A percentile compares a stretch with the other conserved stretches of the same genome.
Conservation (phyloP, 1,140 invertebrate species). For the Drosophila azteca region DNA sequence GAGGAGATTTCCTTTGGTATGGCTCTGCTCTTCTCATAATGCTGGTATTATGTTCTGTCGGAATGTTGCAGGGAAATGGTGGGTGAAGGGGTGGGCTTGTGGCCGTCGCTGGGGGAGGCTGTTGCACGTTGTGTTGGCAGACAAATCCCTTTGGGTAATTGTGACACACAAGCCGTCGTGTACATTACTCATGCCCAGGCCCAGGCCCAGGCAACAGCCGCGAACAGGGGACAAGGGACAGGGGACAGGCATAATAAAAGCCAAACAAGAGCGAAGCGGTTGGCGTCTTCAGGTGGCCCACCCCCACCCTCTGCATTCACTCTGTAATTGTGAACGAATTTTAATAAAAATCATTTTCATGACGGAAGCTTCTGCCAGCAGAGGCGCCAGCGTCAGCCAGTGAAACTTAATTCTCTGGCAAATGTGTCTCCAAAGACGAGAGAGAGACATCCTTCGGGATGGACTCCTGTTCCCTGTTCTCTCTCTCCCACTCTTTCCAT, state of each 20-base stretch:
- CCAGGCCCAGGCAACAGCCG: too few species aligned
- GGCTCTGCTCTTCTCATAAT: constrained; percentile 12
- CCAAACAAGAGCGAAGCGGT: constrained; percentile 26
- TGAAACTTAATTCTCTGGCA: constrained; percentile 50
- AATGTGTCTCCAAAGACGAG: constrained; percentile 26
- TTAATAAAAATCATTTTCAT: constrained; percentile 53
- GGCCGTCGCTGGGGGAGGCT: not conserved
- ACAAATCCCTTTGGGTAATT: constrained; percentile 35
- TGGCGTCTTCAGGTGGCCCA: constrained; percentile 13
- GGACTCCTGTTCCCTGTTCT: not conserved
- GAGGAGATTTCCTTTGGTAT: constrained; percentile 3
- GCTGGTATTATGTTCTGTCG: constrained; percentile 19
- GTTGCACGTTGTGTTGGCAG: constrained; percentile 3
- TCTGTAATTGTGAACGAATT: constrained; percentile 44
- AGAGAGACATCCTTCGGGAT: too few species aligned
- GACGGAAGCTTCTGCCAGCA: constrained; percentile 14
- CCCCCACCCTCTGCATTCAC: too few species aligned
- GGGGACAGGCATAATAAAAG: constrained; percentile 23
- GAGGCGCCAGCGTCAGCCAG: constrained; percentile 2
- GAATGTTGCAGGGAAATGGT: constrained; percentile 10
- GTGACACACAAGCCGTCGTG: constrained; percentile 31
- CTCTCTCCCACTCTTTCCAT: not conserved
- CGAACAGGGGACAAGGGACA: not conserved
- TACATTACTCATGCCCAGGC: constrained; percentile 23
- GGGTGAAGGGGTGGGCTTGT: not conserved